Evolutionary conservation across 2,797 vertebrate species (phyloP).

Genomic region (Dicrostonyx torquatus): DNA sequence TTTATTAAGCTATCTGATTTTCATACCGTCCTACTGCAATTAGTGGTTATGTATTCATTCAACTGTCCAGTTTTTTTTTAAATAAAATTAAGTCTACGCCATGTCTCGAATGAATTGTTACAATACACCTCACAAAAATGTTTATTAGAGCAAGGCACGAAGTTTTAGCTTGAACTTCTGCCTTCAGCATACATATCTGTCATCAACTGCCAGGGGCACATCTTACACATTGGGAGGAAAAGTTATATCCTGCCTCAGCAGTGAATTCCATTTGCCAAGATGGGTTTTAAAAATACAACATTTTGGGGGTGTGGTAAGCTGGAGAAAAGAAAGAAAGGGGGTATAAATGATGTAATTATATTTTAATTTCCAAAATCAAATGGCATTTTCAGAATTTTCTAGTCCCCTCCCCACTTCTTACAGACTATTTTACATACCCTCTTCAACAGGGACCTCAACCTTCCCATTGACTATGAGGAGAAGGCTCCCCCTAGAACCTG

Average conservation of each 20-base stretch:
- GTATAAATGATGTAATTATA: neutral
- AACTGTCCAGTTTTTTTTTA: neutral
- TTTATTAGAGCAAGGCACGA: neutral
- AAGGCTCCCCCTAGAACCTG: neutral
- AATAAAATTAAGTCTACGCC: slow-evolving; percentile 29
- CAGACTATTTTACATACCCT: neutral
- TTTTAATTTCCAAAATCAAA: neutral
- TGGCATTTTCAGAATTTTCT: neutral
- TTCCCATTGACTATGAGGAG: neutral
- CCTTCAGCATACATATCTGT: neutral
- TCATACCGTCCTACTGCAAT: slow-evolving; percentile 53
- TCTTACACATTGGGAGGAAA: neutral
- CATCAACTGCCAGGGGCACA: neutral
- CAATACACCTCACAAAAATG: slow-evolving; percentile 40
- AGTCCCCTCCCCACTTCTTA: neutral
- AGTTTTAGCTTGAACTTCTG: neutral
- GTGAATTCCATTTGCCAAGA: slow-evolving; percentile 3
- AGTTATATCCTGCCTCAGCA: neutral
- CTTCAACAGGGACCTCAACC: neutral
- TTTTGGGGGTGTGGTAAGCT: neutral
- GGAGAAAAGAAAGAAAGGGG: neutral
- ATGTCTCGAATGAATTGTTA: slow-evolving; percentile 32
- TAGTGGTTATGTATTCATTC: slow-evolving; percentile 53
- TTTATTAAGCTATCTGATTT: slow-evolving; percentile 67
- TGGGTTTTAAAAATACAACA: neutral